phyloP scores from a whole-genome alignment of 2,797 vertebrate genomes.

The Myoxocephalus aenaeus region DNA sequence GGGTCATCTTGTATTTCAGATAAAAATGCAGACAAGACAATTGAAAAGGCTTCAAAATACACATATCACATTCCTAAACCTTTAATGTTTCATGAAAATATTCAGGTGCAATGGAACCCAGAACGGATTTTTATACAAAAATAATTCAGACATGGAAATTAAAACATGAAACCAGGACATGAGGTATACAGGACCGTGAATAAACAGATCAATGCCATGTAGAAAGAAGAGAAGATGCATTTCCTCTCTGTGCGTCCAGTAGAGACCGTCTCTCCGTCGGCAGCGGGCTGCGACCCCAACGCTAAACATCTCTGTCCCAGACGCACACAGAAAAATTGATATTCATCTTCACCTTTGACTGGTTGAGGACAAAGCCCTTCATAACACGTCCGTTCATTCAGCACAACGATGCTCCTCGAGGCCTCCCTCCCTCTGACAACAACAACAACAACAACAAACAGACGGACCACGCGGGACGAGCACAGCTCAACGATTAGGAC shows the following conservation, averaged over 20 bases:
- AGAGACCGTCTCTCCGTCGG: background rate
- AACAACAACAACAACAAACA: background rate
- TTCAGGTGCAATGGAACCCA: background rate
- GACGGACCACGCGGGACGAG: background rate
- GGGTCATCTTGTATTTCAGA: constrained; percentile 1
- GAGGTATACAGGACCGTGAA: background rate
- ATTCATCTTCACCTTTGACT: background rate
- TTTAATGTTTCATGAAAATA: constrained; percentile 8
- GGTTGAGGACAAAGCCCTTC: background rate
- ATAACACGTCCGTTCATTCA: background rate
- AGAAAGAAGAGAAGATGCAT: background rate
- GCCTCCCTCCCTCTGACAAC: background rate
- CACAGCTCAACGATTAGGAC: constrained; percentile 13
- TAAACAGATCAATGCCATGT: background rate
- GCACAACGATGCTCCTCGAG: background rate
- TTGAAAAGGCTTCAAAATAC: background rate
- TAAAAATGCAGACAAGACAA: constrained; percentile 19
- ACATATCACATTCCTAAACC: background rate
- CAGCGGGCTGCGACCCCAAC: too few relatives aligned
- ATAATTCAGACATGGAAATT: background rate
- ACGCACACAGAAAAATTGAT: background rate
- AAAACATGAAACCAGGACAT: background rate
- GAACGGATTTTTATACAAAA: background rate
- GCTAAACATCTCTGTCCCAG: background rate
- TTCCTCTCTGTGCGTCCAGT: background rate